Conservation (phyloP, 2,113 vertebrate species). For the Felis catus region DNA sequence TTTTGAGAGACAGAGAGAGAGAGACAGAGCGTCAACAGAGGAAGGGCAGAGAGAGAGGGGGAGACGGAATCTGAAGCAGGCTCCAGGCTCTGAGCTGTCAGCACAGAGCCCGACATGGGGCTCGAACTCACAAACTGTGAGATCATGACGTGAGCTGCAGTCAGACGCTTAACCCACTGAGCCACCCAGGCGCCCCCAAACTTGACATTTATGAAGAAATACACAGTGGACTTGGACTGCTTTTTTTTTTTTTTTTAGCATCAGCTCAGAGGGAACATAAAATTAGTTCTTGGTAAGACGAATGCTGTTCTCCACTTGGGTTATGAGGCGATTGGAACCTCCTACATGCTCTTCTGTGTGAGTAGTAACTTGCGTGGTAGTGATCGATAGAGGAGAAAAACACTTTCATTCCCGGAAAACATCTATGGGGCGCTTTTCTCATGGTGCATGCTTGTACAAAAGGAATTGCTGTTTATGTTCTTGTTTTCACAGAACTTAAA, state of each 20-base stretch:
- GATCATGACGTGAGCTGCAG: no score
- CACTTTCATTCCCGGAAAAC: background rate
- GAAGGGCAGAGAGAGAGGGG: no score
- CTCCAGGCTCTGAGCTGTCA: no score
- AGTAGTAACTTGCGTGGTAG: background rate
- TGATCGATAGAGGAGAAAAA: background rate
- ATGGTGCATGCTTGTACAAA: background rate
- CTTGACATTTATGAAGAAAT: background rate
- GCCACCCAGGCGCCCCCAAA: background rate
- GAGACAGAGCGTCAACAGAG: no score
- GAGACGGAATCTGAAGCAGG: no score
- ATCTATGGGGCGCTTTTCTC: background rate
- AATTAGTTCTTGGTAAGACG: background rate
- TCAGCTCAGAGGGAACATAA: background rate
- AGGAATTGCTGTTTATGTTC: background rate
- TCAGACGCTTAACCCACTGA: no score
- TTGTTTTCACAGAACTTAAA: background rate
- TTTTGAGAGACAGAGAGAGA: no score
- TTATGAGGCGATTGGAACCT: background rate
- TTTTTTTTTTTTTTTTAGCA: background rate
- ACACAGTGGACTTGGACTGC: background rate
- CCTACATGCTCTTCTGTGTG: background rate
- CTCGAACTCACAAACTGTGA: no score
- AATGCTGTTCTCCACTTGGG: background rate
- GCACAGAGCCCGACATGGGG: no score